phyloP scores from a whole-genome alignment of 2,113 vertebrate species.

The Ranitomeya imitator region DNA sequence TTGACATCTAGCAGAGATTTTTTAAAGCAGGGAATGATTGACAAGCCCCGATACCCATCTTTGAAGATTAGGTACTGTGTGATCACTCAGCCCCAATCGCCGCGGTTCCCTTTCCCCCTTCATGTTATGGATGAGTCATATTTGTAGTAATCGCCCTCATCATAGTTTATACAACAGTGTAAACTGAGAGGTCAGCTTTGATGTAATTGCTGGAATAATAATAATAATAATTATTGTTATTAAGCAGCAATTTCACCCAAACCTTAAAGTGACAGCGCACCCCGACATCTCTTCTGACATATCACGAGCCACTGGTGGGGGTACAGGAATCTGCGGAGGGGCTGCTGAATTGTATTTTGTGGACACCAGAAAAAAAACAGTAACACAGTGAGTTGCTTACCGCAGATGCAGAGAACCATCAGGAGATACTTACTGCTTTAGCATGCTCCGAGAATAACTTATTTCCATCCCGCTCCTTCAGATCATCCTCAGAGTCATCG shows the following conservation, averaged over 20 bases:
- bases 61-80: too few species aligned
- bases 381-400: background rate
- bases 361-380: too few species aligned
- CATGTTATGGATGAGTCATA: too few species aligned
- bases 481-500: constrained; percentile 37
- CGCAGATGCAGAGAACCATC: background rate
- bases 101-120: too few species aligned
- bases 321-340: background rate
- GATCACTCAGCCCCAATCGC: too few species aligned
- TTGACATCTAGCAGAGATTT: too few species aligned
- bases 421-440: constrained; percentile 66
- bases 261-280: background rate
- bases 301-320: background rate
- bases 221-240: background rate
- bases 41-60: too few species aligned
- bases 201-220: background rate
- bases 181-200: background rate
- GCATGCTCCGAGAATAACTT: constrained; percentile 65
- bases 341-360: too few species aligned
- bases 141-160: too few species aligned
- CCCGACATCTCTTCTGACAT: background rate
- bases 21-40: too few species aligned
- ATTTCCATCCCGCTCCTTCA: constrained; percentile 39
- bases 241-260: background rate
- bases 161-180: background rate